Conservation (phyloP, 2,888 invertebrate genomes). For the Drosophila cognata region DNA sequence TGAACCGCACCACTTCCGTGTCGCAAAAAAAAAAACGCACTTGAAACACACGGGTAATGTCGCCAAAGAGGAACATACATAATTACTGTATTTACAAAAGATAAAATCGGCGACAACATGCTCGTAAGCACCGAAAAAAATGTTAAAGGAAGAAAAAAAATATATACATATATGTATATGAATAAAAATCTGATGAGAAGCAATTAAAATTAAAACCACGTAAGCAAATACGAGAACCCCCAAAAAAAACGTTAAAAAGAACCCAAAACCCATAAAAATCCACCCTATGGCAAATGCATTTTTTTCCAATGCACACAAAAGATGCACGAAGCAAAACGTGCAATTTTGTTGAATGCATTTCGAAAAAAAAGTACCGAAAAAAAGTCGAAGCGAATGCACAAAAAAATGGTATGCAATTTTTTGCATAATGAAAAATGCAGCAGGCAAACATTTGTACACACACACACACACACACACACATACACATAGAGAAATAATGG, state of each 20-base stretch:
- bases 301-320: constrained; percentile 63
- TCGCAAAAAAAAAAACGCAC: constrained; percentile 16
- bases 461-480: constrained; percentile 20
- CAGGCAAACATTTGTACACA: constrained; percentile 62
- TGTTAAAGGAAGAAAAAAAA: background rate
- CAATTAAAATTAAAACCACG: constrained; percentile 81
- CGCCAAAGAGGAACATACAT: constrained; percentile 74
- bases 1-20: constrained; percentile 38
- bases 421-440: constrained; percentile 81
- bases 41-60: constrained; percentile 53
- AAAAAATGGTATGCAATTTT: constrained; percentile 75
- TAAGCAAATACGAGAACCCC: constrained; percentile 72
- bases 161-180: background rate
- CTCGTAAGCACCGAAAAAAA: constrained; percentile 31
- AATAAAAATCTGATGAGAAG: constrained; percentile 66
- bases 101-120: constrained; percentile 78
- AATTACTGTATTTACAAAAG: constrained; percentile 82
- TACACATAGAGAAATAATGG: constrained; percentile 57
- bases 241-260: constrained; percentile 54
- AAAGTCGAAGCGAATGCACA: constrained; percentile 65
- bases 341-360: constrained; percentile 80
- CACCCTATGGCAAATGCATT: constrained; percentile 74
- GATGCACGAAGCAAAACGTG: constrained; percentile 76
- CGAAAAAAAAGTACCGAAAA: constrained; percentile 57
- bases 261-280: constrained; percentile 69